Evolutionary conservation across 2,113 vertebrate species (phyloP).

Genomic region (Nothobranchius furzeri): DNA sequence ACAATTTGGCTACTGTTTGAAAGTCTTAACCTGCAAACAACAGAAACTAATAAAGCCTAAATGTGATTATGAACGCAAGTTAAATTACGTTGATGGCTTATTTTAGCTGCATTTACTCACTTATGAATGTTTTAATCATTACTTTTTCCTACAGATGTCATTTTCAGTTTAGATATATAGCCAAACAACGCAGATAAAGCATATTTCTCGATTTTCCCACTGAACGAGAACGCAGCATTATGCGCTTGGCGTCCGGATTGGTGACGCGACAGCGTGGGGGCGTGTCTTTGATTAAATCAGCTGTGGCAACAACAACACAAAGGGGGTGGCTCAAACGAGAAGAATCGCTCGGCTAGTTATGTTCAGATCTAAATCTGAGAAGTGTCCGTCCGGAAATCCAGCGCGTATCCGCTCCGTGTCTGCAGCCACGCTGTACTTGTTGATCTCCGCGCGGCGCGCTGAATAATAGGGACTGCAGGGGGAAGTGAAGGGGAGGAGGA

Average conservation of each 20-base stretch:
- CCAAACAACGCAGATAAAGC: fast-evolving
- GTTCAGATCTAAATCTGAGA: constrained; percentile 12
- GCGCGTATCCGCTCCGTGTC: background rate
- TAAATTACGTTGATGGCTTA: background rate
- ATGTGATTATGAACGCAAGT: no score
- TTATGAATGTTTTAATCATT: background rate
- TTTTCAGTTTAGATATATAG: fast-evolving
- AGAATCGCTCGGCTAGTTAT: constrained; percentile 24
- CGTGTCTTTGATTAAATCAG: constrained; percentile 73
- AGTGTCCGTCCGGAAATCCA: constrained; percentile 2
- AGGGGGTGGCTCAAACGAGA: constrained; percentile 48
- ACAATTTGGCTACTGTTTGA: background rate
- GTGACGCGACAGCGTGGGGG: constrained; percentile 70
- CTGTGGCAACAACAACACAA: constrained; percentile 79
- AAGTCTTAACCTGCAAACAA: background rate
- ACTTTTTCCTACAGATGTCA: background rate
- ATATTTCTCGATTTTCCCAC: background rate
- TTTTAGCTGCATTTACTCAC: no score
- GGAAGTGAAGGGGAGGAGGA: constrained; percentile 44
- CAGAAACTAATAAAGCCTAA: no score
- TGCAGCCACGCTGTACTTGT: constrained; percentile 9
- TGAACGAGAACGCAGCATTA: constrained; percentile 45
- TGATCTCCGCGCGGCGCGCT: constrained; percentile 20
- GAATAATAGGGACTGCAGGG: constrained; percentile 7
- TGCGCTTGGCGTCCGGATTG: constrained; percentile 28